phyloP scores from a whole-genome alignment of 2,797 vertebrate species.

The Mus spretus region DNA sequence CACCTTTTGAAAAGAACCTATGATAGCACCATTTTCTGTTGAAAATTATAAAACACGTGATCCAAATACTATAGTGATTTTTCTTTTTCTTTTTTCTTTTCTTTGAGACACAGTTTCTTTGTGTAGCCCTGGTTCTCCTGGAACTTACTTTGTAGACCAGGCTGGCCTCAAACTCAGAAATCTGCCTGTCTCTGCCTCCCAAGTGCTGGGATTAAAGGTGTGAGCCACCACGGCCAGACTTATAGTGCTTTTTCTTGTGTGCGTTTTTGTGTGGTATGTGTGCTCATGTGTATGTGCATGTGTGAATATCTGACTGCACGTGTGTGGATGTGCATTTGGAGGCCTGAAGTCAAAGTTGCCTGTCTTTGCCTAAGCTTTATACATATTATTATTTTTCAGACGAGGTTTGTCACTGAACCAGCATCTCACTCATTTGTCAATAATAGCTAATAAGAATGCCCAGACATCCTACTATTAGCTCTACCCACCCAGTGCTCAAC shows the following conservation, averaged over 20 bases:
- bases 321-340: background rate
- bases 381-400: background rate
- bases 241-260: background rate
- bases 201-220: no score
- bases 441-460: background rate
- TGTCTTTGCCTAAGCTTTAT: background rate
- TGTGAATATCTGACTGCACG: background rate
- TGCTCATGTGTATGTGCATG: background rate
- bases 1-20: conserved; percentile 6
- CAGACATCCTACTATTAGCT: background rate
- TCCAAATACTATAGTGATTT: background rate
- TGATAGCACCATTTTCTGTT: background rate
- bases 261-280: background rate
- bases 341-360: background rate
- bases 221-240: no score
- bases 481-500: background rate
- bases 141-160: no score
- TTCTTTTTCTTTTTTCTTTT: no score
- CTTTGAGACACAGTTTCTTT: no score
- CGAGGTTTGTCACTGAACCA: background rate
- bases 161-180: no score
- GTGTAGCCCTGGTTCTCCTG: no score
- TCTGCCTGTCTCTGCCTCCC: no score
- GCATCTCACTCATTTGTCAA: background rate
- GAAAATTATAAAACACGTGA: conserved; percentile 11